Evolutionary conservation across 2,888 invertebrate genomes (phyloP), one percentile per base, ranked within the genome.

Genomic region (Ommatoiulus sabulosus): DNA sequence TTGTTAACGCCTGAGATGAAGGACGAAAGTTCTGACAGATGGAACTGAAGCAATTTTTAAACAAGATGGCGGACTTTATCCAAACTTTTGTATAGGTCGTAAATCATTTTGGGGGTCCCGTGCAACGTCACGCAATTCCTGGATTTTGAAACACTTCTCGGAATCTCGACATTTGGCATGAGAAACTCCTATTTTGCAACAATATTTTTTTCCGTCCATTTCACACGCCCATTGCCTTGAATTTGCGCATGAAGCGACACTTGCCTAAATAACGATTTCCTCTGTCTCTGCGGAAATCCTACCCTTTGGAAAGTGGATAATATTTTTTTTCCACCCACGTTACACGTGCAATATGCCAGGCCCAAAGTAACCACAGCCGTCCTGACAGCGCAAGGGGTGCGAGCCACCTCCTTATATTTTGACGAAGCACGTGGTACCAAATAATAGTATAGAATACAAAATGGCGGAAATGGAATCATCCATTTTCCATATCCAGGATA

Each of bases 241-340:
- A 63, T 63, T 63, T 63, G 20, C 63, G n/a, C 63, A 63, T 20
- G 63, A 63, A 63, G 63, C 20, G 17, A n/a, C 80, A 15, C 35
- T 80, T 80, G 80, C 15, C 35, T 24, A 35, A 80, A 80, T 80
- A 35, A 24, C 80, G 35, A 80, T 80, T 80, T 80, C 80, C 80
- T 80, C 35, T 80, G 80, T 80, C 80, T 35, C 35, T 80, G 35
- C 80, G 80, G 80, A 80, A 80, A 80, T 80, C 80, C 80, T 80
- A 80, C 35, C 80, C 80, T 80, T 80, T 80, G 12, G 35, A 80
- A 80, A 80, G 12, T 80, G 80, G 80, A 80, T 80, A 12, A 35
- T 35, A 35, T 72, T 20, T 63, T 63, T 72, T 80, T 80, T 80
- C 80, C 80, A 80, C 80, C 80, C 80, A 80, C 80, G 35, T 80